Evolutionary conservation across 2,888 invertebrate species (phyloP).

Genomic region (Abrostola triplasia): DNA sequence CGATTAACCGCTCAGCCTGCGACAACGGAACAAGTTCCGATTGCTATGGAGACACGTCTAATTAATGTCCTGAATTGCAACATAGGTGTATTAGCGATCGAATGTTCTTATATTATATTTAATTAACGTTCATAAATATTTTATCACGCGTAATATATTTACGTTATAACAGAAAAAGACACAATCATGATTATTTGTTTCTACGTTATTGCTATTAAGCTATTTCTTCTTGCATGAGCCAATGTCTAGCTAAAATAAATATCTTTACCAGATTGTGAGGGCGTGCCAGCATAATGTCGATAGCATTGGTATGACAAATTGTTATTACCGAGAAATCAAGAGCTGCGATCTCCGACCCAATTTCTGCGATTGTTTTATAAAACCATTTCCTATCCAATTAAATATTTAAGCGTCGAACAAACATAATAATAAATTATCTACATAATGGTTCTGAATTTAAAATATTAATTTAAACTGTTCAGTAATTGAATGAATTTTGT

Average conservation of each 20-base stretch:
- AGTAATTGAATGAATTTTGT: conserved; percentile 3
- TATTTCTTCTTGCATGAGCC: conserved; percentile 3
- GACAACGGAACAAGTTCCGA: background rate
- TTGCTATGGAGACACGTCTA: background rate
- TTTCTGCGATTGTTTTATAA: conserved; percentile 6
- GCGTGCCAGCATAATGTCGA: conserved; percentile 42
- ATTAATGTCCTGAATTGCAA: no score
- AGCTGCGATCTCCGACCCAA: conserved; percentile 20
- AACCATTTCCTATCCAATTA: background rate
- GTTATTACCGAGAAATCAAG: conserved; percentile 34
- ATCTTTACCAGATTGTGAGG: conserved; percentile 34
- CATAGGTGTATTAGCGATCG: no score
- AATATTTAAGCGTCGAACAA: background rate
- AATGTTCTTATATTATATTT: no score
- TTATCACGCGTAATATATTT: no score
- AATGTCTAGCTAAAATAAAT: conserved; percentile 7
- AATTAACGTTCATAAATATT: no score
- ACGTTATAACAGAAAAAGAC: no score
- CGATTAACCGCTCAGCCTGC: background rate
- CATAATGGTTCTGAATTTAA: background rate
- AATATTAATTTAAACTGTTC: background rate
- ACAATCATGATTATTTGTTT: no score
- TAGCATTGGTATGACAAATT: conserved; percentile 45
- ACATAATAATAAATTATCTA: background rate
- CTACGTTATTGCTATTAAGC: background rate